A percentile compares a stretch with the other conserved stretches of the same genome.
Evolutionary conservation across 64 coral and sea anemone genomes (phyloP).

Genomic region (Stichodactyla mertensii): DNA sequence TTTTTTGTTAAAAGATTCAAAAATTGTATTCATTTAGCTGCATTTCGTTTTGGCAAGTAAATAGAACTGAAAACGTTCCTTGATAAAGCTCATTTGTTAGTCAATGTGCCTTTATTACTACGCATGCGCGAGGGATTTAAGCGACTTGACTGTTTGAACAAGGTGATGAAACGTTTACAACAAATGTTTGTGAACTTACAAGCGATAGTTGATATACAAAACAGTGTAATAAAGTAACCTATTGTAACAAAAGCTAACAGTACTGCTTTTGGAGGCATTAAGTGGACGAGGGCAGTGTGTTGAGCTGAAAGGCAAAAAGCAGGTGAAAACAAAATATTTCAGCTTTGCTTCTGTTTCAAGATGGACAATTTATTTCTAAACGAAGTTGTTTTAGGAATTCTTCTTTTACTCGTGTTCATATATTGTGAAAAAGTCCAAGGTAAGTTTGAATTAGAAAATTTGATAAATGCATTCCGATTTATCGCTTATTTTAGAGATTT

Average conservation of each 20-base stretch:
- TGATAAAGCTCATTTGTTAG: not conserved
- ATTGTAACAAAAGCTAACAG: not conserved
- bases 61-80: not conserved
- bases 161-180: not conserved
- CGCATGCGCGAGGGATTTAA: not conserved
- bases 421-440: not conserved
- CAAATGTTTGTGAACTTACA: not conserved
- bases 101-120: not conserved
- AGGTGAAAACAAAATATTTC: not conserved
- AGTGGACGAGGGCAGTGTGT: not conserved
- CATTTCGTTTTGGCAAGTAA: not conserved
- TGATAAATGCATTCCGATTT: not conserved
- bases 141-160: not conserved
- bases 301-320: not conserved
- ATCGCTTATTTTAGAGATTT: not conserved
- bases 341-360: not conserved
- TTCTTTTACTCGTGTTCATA: not conserved
- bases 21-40: not conserved
- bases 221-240: not conserved
- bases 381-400: not conserved
- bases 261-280: not conserved
- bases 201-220: not conserved
- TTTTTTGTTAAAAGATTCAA: not conserved
- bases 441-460: not conserved
- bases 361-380: not conserved